Percentiles rank a stretch among this genome's conserved stretches.
Evolutionary conservation across 1,140 invertebrate species (phyloP).

Genomic region (Myzus persicae): DNA sequence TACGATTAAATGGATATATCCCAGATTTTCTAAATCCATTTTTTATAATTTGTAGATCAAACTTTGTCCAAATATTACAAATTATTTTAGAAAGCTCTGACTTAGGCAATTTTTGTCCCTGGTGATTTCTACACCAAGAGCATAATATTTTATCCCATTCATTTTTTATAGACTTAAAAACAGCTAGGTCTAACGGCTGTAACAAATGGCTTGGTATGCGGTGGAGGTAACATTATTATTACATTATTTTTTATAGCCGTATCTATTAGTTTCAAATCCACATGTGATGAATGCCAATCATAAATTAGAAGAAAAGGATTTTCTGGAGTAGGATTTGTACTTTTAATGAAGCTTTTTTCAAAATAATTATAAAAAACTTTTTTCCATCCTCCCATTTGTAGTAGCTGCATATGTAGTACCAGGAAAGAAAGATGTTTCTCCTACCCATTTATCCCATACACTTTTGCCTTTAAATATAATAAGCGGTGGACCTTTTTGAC

Average conservation of each 20-base stretch:
- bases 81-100: slow-evolving; percentile 28
- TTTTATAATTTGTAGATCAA: slow-evolving; percentile 1
- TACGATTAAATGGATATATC: slow-evolving; percentile 37
- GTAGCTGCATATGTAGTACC: slow-evolving; percentile 63
- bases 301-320: slow-evolving; percentile 57
- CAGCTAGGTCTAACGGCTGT: slow-evolving; percentile 60
- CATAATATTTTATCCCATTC: slow-evolving; percentile 60
- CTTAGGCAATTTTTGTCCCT: slow-evolving; percentile 33
- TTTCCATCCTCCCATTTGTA: slow-evolving; percentile 64
- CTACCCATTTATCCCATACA: slow-evolving; percentile 62
- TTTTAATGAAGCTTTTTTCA: slow-evolving; percentile 59
- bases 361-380: slow-evolving; percentile 63
- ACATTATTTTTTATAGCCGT: slow-evolving; percentile 54
- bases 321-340: slow-evolving; percentile 25
- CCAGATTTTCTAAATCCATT: slow-evolving; percentile 47
- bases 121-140: slow-evolving; percentile 55
- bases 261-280: slow-evolving; percentile 19
- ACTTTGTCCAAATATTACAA: slow-evolving; percentile 36
- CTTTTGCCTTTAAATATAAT: slow-evolving; percentile 62
- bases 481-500: slow-evolving; percentile 62
- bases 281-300: slow-evolving; percentile 57
- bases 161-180: slow-evolving; percentile 60
- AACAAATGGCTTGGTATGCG: slow-evolving; percentile 60
- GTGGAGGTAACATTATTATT: slow-evolving; percentile 59
- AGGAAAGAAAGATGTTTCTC: slow-evolving; percentile 60